Conservation (phyloP, 2,797 vertebrate genomes). For the Epinephelus coioides region DNA sequence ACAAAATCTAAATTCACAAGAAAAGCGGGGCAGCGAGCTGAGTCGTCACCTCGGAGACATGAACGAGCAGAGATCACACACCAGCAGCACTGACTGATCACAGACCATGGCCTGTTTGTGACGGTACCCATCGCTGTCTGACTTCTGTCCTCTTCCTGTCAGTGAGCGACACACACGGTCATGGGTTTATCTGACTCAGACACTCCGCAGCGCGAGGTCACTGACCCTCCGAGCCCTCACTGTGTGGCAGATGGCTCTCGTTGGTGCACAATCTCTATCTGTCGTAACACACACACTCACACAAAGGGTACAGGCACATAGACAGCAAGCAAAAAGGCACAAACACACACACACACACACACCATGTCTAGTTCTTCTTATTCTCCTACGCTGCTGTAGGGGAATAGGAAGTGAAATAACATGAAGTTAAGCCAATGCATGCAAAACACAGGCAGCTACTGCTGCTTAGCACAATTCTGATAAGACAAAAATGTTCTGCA, state of each 20-base stretch:
- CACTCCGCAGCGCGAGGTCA: constrained; percentile 69
- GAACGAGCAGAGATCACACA: constrained; percentile 9
- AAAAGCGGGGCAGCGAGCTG: constrained; percentile 22
- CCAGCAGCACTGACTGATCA: neutral
- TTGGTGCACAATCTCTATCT: constrained; percentile 25
- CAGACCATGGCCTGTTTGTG: neutral
- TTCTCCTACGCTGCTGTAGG: neutral
- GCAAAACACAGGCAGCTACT: constrained; percentile 28
- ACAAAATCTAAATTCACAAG: constrained; percentile 7
- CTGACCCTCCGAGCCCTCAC: constrained; percentile 46
- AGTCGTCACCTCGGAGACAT: neutral
- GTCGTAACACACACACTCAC: neutral
- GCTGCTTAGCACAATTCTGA: neutral
- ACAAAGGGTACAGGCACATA: neutral
- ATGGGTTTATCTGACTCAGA: constrained; percentile 65
- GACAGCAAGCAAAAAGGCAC: neutral
- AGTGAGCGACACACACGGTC: constrained; percentile 13
- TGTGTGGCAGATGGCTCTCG: constrained; percentile 56
- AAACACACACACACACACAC: constrained; percentile 4
- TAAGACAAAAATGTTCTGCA: neutral
- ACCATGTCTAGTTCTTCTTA: constrained; percentile 53
- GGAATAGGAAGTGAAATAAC: constrained; percentile 71
- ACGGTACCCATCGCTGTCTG: constrained; percentile 2
- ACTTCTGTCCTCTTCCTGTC: constrained; percentile 39
- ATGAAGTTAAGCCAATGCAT: constrained; percentile 21